Base-by-base conservation (phyloP, 2,888 invertebrate species). In the Agrilus cyanescens region DNA sequence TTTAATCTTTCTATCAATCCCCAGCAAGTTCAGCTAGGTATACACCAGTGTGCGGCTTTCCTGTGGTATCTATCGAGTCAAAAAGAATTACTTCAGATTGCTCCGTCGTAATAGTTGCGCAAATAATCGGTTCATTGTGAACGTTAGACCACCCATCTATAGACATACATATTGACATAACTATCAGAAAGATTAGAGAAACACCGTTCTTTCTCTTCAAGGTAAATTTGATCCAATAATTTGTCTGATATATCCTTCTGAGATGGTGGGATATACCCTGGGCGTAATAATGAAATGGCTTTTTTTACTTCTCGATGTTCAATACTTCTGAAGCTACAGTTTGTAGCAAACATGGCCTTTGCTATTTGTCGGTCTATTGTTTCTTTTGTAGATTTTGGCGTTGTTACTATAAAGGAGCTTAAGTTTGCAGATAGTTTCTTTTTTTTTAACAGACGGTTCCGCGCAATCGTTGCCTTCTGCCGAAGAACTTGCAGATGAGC, bases 111-210 rank as follows among this genome's bases (percentile, higher is more conserved):
- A 44, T 20, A 33, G 41, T 41, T 16, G 44, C 38, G 42, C 43
- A 46, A 29, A 50, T 43, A 37, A 39, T n/a, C n/a, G 20, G 40
- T 32, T 50, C 50, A 37, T 48, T 47, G 36, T 48, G 49, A 10
- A 50, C 40, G 38, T 49, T 47, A 30, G 48, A 46, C 48, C 49
- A 52, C 18, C 47, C 48, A 46, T 51, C 51, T 29, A 50, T 14
- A 18, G 43, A 36, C 38, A 50, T n/a, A n/a, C n/a, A n/a, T 16
- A 35, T 40, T 38, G 12, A 49, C 47, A 41, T 29, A 35, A 29
- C 30, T 34, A 16, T 31, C 34, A 10, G 14, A n/a, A n/a, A n/a
- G n/a, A n/a, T n/a, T n/a, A n/a, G n/a, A n/a, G n/a, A n/a, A 32
- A 43, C 38, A 43, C 40, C 32, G 32, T 42, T 43, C 14, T 43